Conservation (phyloP, 2,113 vertebrate species). For the Anthoscopus minutus region DNA sequence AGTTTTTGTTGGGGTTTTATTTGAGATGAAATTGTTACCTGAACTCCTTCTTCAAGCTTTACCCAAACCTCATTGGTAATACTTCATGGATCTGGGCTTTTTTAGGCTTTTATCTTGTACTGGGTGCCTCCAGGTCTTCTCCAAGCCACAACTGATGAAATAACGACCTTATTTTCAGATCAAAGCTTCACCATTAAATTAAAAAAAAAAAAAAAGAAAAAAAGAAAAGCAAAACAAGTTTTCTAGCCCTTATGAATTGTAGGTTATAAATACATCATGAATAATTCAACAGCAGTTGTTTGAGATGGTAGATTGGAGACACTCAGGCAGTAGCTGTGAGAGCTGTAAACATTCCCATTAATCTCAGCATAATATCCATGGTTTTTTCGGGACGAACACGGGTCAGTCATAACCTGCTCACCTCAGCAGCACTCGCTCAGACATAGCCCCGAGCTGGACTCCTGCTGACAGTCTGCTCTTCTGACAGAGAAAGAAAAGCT, state of each 20-base stretch:
- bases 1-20: not conserved
- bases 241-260: not conserved
- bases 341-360: not conserved
- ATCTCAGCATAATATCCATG: not conserved
- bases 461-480: not conserved
- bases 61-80: not conserved
- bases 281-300: not conserved
- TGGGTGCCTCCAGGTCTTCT: not conserved
- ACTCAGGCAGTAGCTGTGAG: not conserved
- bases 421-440: not conserved
- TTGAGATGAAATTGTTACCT: not conserved
- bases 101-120: not conserved
- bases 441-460: fast-evolving
- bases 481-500: not conserved
- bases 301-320: not conserved
- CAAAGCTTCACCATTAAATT: not conserved
- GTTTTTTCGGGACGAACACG: fast-evolving
- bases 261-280: not conserved
- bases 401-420: not conserved
- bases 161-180: not conserved
- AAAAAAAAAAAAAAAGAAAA: not conserved
- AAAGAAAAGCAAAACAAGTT: not conserved
- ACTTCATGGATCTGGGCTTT: not conserved
- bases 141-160: not conserved
- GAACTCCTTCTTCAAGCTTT: not conserved